Base-by-base conservation (phyloP, 2,888 invertebrate species). In the Noctua janthina region DNA sequence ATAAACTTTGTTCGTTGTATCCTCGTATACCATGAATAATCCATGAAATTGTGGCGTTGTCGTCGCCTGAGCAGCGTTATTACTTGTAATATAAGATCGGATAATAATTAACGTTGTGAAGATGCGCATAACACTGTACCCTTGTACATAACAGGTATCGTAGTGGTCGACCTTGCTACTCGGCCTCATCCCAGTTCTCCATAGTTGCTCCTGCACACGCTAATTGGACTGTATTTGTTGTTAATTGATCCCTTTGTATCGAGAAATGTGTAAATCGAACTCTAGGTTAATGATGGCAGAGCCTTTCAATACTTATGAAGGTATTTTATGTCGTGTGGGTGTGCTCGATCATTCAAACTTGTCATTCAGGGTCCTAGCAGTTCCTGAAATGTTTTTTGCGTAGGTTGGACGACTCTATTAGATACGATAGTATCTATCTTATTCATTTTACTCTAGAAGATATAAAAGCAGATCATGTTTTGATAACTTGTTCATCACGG, bases 91-190 rank as follows among this genome's bases (percentile, higher is more conserved):
- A 70, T 75, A 66, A 73, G 70, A 79, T 74, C 77, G 69, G 29
- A 46, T 76, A 82, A 82, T 86, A 85, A 85, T 86, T 74, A 82
- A 73, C 7, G 75, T 86, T 68, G 72, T 77, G 66, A 88, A 83
- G 84, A 90, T 80, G 83, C 74, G 84, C 88, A 83, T 90, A 81
- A 85, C 79, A 71, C 78, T 84, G 54, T 80, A 81, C 75, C 78
- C 82, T 85, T 82, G 83, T 83, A 82, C 82, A 82, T 86, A 89
- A 87, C 89, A 77, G 89, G 90, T 91, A 88, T 90, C 84, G 83
- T 88, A 90, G 87, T 86, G 82, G 94, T 90, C 89, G 92, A 93
- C 95, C 95, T 95, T 94, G 94, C 84, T 79, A 81, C 87, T 79
- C 90, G 93, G 92, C 93, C 94, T 92, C 91, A 91, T 90, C 89